Percentiles rank a stretch among this genome's conserved stretches.
Conservation (phyloP, 1,140 invertebrate species). For the Drosophila takahashii region DNA sequence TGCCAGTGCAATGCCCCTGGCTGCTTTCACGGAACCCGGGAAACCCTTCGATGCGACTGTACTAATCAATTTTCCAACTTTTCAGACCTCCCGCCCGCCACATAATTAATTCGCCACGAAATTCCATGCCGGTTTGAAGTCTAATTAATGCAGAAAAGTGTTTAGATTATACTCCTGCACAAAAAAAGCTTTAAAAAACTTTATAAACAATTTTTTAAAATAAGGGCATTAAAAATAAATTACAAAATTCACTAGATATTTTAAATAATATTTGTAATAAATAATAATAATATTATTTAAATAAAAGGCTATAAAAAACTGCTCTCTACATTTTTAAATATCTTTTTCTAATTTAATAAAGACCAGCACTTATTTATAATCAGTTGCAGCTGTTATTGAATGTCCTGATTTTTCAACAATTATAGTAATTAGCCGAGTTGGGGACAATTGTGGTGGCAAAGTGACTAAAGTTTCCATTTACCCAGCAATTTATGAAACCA, state of each 20-base stretch:
- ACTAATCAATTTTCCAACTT: slow-evolving; percentile 10
- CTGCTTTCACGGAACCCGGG: not conserved
- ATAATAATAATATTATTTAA: too few species aligned
- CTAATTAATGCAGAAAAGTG: not conserved
- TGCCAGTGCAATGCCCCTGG: slow-evolving; percentile 14
- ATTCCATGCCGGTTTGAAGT: not conserved
- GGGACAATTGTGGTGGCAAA: not conserved
- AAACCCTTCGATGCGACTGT: not conserved
- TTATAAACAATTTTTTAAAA: too few species aligned
- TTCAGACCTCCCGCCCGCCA: not conserved
- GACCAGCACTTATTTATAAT: too few species aligned
- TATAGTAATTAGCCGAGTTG: not conserved
- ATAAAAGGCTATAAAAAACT: too few species aligned
- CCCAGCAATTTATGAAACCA: not conserved
- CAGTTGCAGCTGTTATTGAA: too few species aligned
- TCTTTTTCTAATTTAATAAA: too few species aligned
- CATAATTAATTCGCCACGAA: not conserved
- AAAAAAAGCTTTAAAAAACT: too few species aligned
- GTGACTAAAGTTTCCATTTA: not conserved
- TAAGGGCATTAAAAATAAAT: too few species aligned
- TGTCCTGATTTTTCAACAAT: not conserved
- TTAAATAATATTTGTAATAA: too few species aligned
- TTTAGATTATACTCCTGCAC: too few species aligned
- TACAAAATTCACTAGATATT: too few species aligned
- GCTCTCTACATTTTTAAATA: too few species aligned